These are phyloP conservation scores for Gyrodactylus bullatarudis DNA, from an alignment of 1,140 invertebrate species.

Conservation along the genomic window DNA sequence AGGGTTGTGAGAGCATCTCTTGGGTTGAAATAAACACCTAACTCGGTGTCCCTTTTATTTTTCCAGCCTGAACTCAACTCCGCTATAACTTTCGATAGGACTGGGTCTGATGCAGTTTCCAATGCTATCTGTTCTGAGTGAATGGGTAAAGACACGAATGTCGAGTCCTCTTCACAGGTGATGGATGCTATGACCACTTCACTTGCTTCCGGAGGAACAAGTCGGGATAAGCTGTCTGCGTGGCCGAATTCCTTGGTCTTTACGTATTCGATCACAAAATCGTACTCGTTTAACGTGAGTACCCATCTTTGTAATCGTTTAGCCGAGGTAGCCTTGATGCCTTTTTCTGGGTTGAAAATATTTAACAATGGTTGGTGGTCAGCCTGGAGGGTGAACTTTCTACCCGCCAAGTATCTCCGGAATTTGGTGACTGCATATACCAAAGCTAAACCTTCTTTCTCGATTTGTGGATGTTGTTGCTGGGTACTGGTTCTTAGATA, in stretches of 20 bases:
- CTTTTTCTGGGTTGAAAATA: conserved; percentile 11
- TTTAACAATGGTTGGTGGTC: conserved; percentile 16
- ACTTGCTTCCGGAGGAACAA: conserved; percentile 7
- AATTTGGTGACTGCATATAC: conserved; percentile 24
- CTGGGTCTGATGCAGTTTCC: background rate
- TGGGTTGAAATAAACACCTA: background rate
- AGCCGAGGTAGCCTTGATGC: conserved; percentile 11
- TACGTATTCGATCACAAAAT: conserved; percentile 15
- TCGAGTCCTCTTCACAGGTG: background rate
- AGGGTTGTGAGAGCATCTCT: background rate
- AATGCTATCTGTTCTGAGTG: background rate
- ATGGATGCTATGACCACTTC: background rate
- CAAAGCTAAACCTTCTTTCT: conserved; percentile 25
- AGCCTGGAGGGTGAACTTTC: conserved; percentile 13
- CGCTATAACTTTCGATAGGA: background rate
- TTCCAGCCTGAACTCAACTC: background rate
- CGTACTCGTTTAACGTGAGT: conserved; percentile 13
- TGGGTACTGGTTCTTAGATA: conserved; percentile 17
- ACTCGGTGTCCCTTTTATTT: background rate
- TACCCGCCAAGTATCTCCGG: conserved; percentile 22
- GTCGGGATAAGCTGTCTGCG: conserved; percentile 12
- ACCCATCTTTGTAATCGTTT: conserved; percentile 16
- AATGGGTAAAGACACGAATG: background rate
- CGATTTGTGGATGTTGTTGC: conserved; percentile 22
- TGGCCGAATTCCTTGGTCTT: conserved; percentile 11